Conservation (phyloP, 2,888 invertebrate species). For the Heliconius charithonia region DNA sequence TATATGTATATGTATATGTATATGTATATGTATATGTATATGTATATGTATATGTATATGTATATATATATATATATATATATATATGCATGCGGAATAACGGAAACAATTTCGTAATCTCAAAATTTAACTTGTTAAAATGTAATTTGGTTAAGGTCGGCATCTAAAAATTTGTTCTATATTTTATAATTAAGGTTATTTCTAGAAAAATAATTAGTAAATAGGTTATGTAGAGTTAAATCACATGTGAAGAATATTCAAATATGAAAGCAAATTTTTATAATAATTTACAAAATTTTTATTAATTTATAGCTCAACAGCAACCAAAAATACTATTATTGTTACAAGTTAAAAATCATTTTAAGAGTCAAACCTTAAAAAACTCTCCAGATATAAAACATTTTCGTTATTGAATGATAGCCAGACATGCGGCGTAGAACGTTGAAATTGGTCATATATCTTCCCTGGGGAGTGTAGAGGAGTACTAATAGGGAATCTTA, state of each 20-base stretch:
- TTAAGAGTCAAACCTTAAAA: not conserved
- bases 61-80: not conserved
- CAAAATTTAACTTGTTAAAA: constrained; percentile 40
- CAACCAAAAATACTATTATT: not conserved
- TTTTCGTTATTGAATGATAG: too few species aligned
- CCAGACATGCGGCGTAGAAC: too few species aligned
- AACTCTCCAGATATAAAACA: not conserved
- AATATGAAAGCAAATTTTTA: not conserved
- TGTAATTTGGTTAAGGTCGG: constrained; percentile 52
- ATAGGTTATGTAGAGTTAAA: not conserved
- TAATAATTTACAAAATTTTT: not conserved
- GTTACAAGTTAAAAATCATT: too few species aligned
- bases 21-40: too few species aligned
- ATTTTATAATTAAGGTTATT: constrained; percentile 17
- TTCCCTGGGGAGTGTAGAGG: too few species aligned
- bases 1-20: too few species aligned
- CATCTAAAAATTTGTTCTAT: constrained; percentile 29
- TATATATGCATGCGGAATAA: constrained; percentile 1
- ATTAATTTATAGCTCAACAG: not conserved
- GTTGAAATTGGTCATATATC: too few species aligned
- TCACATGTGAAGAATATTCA: not conserved
- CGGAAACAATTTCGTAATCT: constrained; percentile 41
- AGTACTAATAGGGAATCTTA: too few species aligned
- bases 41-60: too few species aligned
- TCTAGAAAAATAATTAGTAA: constrained; percentile 12